These are phyloP conservation scores for Parus major DNA, from an alignment of 2,113 vertebrate genomes.

Conservation along the genomic window DNA sequence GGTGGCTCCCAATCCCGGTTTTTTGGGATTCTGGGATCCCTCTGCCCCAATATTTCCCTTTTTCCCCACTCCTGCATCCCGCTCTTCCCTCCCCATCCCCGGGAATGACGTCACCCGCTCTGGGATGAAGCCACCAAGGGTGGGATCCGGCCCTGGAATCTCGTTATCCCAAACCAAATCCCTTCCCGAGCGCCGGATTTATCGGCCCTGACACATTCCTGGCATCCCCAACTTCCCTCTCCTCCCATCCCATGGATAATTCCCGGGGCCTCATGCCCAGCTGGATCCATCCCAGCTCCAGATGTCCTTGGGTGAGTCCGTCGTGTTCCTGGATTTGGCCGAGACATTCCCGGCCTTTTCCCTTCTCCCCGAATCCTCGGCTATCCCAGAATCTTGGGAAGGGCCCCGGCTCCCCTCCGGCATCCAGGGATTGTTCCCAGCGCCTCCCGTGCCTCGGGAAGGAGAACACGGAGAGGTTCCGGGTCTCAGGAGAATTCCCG, in stretches of 20 bases:
- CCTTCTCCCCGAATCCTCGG: background rate
- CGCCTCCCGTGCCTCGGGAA: background rate
- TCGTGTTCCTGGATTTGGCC: background rate
- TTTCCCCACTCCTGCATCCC: background rate
- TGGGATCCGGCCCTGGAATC: background rate
- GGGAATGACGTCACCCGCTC: background rate
- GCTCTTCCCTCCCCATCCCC: background rate
- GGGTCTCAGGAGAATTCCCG: background rate
- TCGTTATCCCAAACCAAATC: background rate
- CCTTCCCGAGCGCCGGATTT: background rate
- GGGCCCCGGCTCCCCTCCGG: background rate
- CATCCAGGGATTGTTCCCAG: background rate
- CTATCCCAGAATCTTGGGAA: background rate
- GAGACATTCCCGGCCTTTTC: background rate
- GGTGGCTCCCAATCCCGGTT: background rate
- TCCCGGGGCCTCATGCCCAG: background rate
- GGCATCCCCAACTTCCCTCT: background rate
- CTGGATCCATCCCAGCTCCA: background rate
- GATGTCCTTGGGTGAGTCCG: background rate
- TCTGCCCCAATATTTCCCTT: fast-evolving
- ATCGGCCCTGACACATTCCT: background rate
- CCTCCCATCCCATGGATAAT: background rate
- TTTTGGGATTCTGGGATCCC: background rate
- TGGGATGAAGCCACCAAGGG: background rate
- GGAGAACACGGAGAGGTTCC: background rate